Evolutionary conservation across 2,888 invertebrate species (phyloP).

Genomic region (Apeira syringaria): DNA sequence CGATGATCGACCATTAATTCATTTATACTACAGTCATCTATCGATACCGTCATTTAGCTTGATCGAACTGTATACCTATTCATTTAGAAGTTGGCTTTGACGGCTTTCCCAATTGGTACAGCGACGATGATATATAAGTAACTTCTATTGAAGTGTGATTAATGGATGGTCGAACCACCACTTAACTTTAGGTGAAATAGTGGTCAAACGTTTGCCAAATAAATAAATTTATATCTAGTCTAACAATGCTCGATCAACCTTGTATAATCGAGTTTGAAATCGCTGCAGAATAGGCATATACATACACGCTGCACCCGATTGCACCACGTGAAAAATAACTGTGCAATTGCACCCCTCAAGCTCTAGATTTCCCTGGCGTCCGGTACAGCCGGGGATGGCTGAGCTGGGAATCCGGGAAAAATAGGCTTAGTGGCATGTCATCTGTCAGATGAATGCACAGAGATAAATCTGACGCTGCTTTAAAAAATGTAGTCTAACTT

Average conservation of each 20-base stretch:
- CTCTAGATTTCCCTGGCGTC: slow-evolving; percentile 36
- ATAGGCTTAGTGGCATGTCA: slow-evolving; percentile 20
- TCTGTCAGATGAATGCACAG: slow-evolving; percentile 18
- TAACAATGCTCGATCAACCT: slow-evolving; percentile 1
- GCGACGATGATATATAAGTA: too few relatives aligned
- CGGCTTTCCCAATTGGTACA: too few relatives aligned
- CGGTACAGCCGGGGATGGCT: not conserved
- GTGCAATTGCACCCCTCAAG: slow-evolving; percentile 33
- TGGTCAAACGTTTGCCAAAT: too few relatives aligned
- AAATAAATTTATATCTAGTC: too few relatives aligned
- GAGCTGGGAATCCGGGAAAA: slow-evolving; percentile 7
- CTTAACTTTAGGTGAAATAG: too few relatives aligned
- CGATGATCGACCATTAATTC: too few relatives aligned
- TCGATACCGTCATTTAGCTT: too few relatives aligned
- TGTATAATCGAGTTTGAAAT: slow-evolving; percentile 9
- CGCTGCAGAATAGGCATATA: slow-evolving; percentile 24
- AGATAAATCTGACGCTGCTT: slow-evolving; percentile 6
- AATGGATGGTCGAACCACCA: too few relatives aligned
- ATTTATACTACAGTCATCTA: too few relatives aligned
- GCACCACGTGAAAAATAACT: slow-evolving; percentile 31
- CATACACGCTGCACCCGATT: slow-evolving; percentile 17
- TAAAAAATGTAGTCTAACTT: slow-evolving; percentile 8
- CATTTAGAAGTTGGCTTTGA: too few relatives aligned
- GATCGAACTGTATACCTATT: too few relatives aligned
- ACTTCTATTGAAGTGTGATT: too few relatives aligned